Percentiles rank a stretch among this genome's conserved stretches.
phyloP scores from a whole-genome alignment of 2,888 invertebrate genomes.

The Amphipyra tragopoginis region DNA sequence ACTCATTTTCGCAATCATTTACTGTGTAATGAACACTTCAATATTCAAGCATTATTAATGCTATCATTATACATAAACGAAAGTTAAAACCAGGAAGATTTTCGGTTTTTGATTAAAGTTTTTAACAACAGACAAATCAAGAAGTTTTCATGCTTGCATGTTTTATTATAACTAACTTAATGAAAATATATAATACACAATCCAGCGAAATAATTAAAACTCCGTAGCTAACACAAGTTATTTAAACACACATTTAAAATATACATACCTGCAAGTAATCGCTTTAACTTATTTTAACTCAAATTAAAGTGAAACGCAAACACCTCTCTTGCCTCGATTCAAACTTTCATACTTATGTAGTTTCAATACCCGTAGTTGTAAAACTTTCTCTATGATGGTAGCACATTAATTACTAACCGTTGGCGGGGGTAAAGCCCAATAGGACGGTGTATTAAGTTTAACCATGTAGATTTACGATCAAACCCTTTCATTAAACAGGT shows the following conservation, averaged over 20 bases:
- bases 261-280: slow-evolving; percentile 66
- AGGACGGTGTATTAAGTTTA: slow-evolving; percentile 85
- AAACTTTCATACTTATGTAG: slow-evolving; percentile 86
- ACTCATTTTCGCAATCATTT: slow-evolving; percentile 49
- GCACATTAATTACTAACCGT: slow-evolving; percentile 86
- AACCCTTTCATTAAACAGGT: slow-evolving; percentile 89
- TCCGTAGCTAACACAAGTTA: slow-evolving; percentile 43
- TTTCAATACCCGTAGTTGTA: slow-evolving; percentile 84
- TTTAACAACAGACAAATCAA: slow-evolving; percentile 18
- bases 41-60: slow-evolving; percentile 47
- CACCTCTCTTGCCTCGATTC: slow-evolving; percentile 80
- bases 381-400: slow-evolving; percentile 85
- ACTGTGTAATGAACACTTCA: slow-evolving; percentile 49
- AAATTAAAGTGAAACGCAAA: slow-evolving; percentile 82
- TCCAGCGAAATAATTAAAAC: slow-evolving; percentile 32
- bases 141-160: slow-evolving; percentile 9
- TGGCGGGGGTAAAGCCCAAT: slow-evolving; percentile 79
- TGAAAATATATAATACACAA: slow-evolving; percentile 18
- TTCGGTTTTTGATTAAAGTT: slow-evolving; percentile 38
- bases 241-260: slow-evolving; percentile 58
- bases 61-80: slow-evolving; percentile 45
- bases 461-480: slow-evolving; percentile 88
- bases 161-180: slow-evolving; percentile 25
- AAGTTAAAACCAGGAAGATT: slow-evolving; percentile 41
- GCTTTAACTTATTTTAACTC: slow-evolving; percentile 81